Evolutionary conservation across 2,888 invertebrate genomes (phyloP).

Genomic region (Hyalella azteca): DNA sequence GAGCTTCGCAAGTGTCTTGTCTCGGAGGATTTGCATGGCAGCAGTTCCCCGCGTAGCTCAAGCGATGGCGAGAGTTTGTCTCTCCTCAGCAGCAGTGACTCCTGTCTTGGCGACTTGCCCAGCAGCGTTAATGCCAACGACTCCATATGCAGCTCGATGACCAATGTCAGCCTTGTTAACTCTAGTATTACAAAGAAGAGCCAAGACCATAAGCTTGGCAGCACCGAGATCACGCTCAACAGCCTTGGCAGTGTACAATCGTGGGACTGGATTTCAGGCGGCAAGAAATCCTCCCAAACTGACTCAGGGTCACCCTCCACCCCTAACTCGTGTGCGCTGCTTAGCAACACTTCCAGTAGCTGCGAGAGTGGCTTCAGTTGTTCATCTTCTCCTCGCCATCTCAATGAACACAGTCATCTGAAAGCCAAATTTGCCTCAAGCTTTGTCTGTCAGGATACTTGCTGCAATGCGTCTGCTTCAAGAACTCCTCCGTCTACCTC

Average conservation of each 20-base stretch:
- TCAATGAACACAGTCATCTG: not conserved
- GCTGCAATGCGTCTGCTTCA: too few species aligned
- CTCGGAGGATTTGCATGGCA: not conserved
- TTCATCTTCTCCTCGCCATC: conserved; percentile 52
- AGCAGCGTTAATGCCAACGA: not conserved
- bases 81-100: not conserved
- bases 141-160: not conserved
- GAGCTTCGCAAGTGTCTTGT: conserved; percentile 38
- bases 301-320: conserved; percentile 56
- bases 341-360: conserved; percentile 50
- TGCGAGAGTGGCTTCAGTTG: conserved; percentile 56
- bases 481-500: too few species aligned
- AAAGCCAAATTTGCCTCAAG: not conserved
- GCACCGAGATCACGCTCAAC: not conserved
- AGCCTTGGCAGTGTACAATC: not conserved
- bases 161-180: too few species aligned
- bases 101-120: not conserved
- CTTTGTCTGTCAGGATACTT: too few species aligned
- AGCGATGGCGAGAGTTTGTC: conserved; percentile 27
- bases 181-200: not conserved
- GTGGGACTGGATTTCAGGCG: conserved; percentile 49
- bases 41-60: conserved; percentile 5
- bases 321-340: conserved; percentile 42
- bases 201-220: not conserved
- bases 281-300: conserved; percentile 39